Conservation (phyloP, 92 coral and sea anemone genomes). For the Virgularia gustaviana region DNA sequence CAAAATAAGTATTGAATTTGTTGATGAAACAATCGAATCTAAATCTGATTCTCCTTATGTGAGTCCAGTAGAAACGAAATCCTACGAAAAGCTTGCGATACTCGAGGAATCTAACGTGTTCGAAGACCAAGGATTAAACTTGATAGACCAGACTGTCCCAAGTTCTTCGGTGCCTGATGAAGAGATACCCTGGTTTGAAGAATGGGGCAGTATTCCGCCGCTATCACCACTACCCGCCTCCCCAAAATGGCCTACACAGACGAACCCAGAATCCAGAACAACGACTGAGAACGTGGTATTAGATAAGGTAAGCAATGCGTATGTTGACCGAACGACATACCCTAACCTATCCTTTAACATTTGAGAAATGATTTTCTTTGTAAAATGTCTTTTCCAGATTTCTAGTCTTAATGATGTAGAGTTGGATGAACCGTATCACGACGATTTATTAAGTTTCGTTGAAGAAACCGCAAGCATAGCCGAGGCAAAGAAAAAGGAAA, state of each 20-base stretch:
- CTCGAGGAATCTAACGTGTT: too few species aligned
- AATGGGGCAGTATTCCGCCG: slow-evolving; percentile 22
- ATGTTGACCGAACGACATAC: background rate
- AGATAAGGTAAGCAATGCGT: background rate
- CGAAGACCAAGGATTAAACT: too few species aligned
- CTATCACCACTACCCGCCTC: slow-evolving; percentile 58
- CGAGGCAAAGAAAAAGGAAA: background rate
- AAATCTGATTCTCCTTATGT: too few species aligned
- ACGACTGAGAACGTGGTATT: background rate
- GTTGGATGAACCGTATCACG: background rate
- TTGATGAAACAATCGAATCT: too few species aligned
- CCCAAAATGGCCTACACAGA: background rate
- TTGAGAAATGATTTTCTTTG: slow-evolving; percentile 2
- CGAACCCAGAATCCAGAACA: background rate
- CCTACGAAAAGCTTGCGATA: too few species aligned
- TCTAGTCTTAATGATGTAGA: too few species aligned
- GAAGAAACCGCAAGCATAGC: background rate
- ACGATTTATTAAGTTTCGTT: background rate
- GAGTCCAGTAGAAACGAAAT: too few species aligned
- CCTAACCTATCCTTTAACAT: background rate
- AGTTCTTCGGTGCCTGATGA: background rate
- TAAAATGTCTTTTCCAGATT: background rate
- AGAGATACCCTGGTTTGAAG: slow-evolving; percentile 20
- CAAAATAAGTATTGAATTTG: too few species aligned
- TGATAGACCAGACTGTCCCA: too few species aligned